Conservation (phyloP, 2,113 vertebrate species). For the Lophura nycthemera region DNA sequence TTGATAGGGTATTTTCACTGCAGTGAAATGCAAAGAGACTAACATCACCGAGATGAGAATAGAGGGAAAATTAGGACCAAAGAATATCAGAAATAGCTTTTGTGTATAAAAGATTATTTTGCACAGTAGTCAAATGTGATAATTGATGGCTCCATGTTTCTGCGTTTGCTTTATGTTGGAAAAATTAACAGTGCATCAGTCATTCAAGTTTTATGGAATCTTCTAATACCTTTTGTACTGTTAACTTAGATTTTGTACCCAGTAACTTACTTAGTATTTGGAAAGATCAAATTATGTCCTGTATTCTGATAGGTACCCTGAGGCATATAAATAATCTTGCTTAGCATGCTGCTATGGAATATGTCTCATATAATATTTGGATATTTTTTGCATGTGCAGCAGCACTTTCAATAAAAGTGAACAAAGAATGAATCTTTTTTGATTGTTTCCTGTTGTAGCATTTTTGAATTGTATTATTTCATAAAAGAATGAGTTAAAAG, state of each 20-base stretch:
- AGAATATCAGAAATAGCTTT: not conserved
- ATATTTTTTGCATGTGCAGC: not conserved
- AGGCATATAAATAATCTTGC: not conserved
- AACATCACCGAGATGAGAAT: constrained; percentile 11
- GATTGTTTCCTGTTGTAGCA: not conserved
- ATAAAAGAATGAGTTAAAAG: not conserved
- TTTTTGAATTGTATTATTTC: not conserved
- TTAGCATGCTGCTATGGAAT: not conserved
- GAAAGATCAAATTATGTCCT: not conserved
- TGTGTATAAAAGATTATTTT: not conserved
- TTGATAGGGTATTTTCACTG: constrained; percentile 68
- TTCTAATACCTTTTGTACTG: not conserved
- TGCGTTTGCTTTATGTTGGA: not conserved
- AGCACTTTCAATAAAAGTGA: not conserved
- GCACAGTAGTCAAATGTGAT: not conserved
- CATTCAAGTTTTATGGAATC: not conserved
- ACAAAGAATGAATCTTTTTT: not conserved
- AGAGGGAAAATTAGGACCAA: not conserved
- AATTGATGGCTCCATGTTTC: not conserved
- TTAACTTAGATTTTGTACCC: not conserved
- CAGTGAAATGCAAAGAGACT: constrained; percentile 35
- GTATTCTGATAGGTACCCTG: not conserved
- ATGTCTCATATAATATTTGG: not conserved
- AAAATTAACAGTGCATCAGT: not conserved
- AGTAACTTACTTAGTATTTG: not conserved